phyloP scores from a whole-genome alignment of 2,797 vertebrate species.

The Arctocebus calabarensis region DNA sequence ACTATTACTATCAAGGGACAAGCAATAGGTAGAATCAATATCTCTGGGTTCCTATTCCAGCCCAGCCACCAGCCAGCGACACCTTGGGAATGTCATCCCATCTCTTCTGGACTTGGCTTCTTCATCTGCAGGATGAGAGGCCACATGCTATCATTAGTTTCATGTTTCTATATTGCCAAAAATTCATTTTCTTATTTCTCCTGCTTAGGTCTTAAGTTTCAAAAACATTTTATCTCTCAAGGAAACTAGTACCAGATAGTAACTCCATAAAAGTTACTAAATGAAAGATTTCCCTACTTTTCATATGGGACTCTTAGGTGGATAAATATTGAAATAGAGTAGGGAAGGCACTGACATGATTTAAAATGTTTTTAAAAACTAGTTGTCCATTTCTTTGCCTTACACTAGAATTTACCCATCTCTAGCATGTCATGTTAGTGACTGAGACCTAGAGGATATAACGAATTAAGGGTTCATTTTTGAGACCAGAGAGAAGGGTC shows the following conservation, averaged over 20 bases:
- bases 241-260: background rate
- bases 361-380: background rate
- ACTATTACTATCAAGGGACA: constrained; percentile 23
- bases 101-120: background rate
- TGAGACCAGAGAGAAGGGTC: background rate
- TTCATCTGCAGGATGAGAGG: background rate
- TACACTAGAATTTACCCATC: background rate
- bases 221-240: constrained; percentile 44
- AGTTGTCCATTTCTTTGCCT: background rate
- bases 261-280: background rate
- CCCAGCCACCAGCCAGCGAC: background rate
- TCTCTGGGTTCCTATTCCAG: background rate
- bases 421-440: background rate
- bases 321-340: background rate
- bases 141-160: background rate
- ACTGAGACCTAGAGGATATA: background rate
- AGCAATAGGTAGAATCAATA: background rate
- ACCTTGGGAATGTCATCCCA: background rate
- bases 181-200: background rate
- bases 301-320: background rate
- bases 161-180: background rate
- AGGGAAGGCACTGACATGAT: background rate
- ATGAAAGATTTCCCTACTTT: constrained; percentile 4
- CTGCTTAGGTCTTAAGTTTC: constrained; percentile 8
- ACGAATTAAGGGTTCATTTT: background rate